Evolutionary conservation across 1,140 invertebrate species (phyloP), one percentile per base, ranked within the genome.

Genomic region (Drosophila ohnishii): DNA sequence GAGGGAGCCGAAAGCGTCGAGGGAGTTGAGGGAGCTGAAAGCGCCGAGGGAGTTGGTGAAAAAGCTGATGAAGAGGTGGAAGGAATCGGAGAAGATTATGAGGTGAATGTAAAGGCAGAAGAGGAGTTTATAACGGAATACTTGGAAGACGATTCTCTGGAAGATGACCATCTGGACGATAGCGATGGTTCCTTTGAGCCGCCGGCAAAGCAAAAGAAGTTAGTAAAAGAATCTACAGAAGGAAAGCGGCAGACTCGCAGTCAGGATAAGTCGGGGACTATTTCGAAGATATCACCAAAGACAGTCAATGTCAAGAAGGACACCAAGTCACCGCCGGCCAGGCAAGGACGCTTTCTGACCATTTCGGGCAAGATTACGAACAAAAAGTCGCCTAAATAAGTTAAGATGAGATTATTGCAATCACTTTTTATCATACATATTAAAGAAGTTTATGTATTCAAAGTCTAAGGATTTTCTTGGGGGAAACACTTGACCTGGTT

Each of bases 231-330:
- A 25, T 28, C 63, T 5, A 14, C 45, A 0, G 70, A 75, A n/a
- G 30, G 45, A 9, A 74, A 60, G 34, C 65, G 74, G 0, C 61
- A 57, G 28, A 65, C 74, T 7, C 82, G 83, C 2, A 64, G 71
- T 9, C 61, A 55, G 8, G 75, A 37, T 3, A 74, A 59, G 32
- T 4, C 37, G 3, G 55, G 9, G 1, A 42, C 35, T 25, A 34
- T 35, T 1, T 30, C 11, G 2, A 76, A 58, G 37, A 51, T 51
- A n/a, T 11, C 14, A 30, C 42, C 37, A 16, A 77, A 64, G 42
- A 16, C 40, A 2, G 11, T 25, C 2, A 9, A 2, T 25, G 2
- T 30, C 16, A 13, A 58, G 19, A 14, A 79, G 48, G 62, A 82
- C 8, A 8, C 9, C n/a, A 34, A 71, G 34, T 30, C 45, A 4